Evolutionary conservation across 2,888 invertebrate species (phyloP), one percentile per base, ranked within the genome.

Genomic region (Kuschelorhynchus macadamiae): DNA sequence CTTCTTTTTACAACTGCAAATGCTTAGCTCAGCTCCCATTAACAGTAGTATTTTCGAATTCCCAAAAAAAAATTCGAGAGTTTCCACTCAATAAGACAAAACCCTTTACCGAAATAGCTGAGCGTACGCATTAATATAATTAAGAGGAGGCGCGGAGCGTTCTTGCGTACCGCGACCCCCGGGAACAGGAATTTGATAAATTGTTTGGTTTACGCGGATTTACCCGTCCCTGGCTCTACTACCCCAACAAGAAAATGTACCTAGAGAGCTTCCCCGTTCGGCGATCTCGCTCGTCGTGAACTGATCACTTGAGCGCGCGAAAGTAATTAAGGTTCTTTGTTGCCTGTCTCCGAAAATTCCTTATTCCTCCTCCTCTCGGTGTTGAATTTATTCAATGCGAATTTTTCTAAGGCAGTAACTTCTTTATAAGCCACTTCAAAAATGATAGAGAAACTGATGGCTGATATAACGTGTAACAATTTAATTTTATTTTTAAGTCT

Each of bases 171-270:
- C 66, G 64, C n/a, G 53, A 53, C 65, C 63, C 52, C 71, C 55
- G 62, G 39, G 60, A 74, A 70, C 67, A 68, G 71, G 66, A 68
- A 71, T 74, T 74, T 74, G 74, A 74, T 74, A 74, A 74, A 74
- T 74, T 69, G 72, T 72, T 73, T 70, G 67, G 64, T 70, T 71
- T 67, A 67, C 67, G 67, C 67, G 67, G 67, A 67, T 67, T 67
- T 67, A 56, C 61, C 61, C 59, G 56, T 57, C 44, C 21, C 42
- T 20, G n/a, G n/a, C 30, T 56, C 44, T 25, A 25, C 39, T 56
- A 44, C 52, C 42, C 46, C 52, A 41, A 61, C 61, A 65, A 60
- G 60, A 61, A 69, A 60, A 65, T 65, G 56, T 68, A 63, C 46
- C 53, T 36, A 53, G 53, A 57, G 55, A 50, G 56, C 44, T 66